phyloP scores from a whole-genome alignment of 2,888 invertebrate genomes.

The Microctonus hyperodae region DNA sequence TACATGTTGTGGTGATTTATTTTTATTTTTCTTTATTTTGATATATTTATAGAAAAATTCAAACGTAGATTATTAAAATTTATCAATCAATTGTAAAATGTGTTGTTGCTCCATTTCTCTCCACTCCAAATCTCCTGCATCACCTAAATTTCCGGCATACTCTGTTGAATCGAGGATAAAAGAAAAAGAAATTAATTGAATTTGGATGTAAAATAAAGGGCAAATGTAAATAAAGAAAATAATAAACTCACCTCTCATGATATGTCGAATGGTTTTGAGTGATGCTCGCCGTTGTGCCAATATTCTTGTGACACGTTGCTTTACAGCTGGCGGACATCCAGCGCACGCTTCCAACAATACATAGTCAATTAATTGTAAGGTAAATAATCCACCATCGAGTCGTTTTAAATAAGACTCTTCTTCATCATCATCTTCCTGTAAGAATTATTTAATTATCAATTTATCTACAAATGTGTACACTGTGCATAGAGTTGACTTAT shows the following conservation, averaged over 20 bases:
- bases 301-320: conserved; percentile 88
- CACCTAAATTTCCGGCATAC: conserved; percentile 94
- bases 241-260: conserved; percentile 80
- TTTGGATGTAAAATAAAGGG: conserved; percentile 16
- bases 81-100: conserved; percentile 90
- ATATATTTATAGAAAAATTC: conserved; percentile 9
- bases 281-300: conserved; percentile 89
- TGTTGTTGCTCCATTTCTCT: conserved; percentile 89
- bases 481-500: too few relatives aligned
- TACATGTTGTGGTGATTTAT: not conserved
- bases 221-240: not conserved
- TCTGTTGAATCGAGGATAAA: conserved; percentile 74
- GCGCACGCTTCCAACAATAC: conserved; percentile 81
- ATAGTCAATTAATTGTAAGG: conserved; percentile 93
- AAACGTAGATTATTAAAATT: conserved; percentile 71
- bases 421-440: conserved; percentile 75
- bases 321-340: conserved; percentile 76
- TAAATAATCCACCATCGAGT: conserved; percentile 94
- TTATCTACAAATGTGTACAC: not conserved
- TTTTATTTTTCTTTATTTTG: not conserved
- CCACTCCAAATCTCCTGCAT: conserved; percentile 85
- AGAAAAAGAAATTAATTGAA: conserved; percentile 40
- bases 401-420: conserved; percentile 89
- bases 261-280: conserved; percentile 88
- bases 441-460: conserved; percentile 2